Evolutionary conservation across 2,797 vertebrate genomes (phyloP).

Genomic region (Serranus cabrilla): DNA sequence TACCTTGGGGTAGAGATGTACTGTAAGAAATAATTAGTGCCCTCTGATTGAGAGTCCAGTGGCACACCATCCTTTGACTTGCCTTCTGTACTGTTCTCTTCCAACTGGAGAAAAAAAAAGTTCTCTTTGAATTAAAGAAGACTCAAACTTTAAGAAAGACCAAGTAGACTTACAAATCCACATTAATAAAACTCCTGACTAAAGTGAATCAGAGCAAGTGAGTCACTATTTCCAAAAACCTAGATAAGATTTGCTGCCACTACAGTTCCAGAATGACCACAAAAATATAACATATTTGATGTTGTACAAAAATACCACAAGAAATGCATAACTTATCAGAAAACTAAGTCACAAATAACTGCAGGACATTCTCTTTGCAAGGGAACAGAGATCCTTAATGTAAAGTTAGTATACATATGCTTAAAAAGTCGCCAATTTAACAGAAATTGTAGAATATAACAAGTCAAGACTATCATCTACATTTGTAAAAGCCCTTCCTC

Average conservation of each 20-base stretch:
- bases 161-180: not conserved
- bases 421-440: not conserved
- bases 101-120: slow-evolving; percentile 75
- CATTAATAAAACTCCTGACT: not conserved
- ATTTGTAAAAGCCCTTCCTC: not conserved
- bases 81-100: slow-evolving; percentile 85
- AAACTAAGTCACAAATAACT: slow-evolving; percentile 5
- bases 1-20: slow-evolving; percentile 97
- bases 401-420: not conserved
- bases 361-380: not conserved
- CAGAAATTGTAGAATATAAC: not conserved
- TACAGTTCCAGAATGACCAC: not conserved
- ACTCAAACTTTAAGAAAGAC: not conserved
- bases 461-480: not conserved
- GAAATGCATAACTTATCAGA: not conserved
- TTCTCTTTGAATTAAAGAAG: not conserved
- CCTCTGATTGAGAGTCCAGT: slow-evolving; percentile 86
- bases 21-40: slow-evolving; percentile 98
- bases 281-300: not conserved
- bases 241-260: not conserved
- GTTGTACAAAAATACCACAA: not conserved
- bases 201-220: not conserved
- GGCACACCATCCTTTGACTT: slow-evolving; percentile 85
- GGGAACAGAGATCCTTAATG: not conserved
- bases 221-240: not conserved